Base-by-base conservation (phyloP, 1,140 invertebrate species). In the Kradibia gibbosae region DNA sequence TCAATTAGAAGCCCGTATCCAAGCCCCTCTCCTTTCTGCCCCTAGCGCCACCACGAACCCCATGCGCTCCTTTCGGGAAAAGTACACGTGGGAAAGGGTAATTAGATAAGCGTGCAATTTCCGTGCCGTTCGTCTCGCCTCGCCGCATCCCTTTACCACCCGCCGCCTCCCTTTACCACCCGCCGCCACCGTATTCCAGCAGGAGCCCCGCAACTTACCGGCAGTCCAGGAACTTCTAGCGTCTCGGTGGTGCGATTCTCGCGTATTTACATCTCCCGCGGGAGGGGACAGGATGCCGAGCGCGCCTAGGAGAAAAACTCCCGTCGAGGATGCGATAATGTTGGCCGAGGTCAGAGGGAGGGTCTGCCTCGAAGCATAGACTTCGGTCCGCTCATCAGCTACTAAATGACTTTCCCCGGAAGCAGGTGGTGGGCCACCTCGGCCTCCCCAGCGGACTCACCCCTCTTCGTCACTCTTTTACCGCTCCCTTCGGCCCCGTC, bases 81-180 rank as follows among this genome's bases (percentile, higher is more conserved):
- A 36, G 25, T 28, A 15, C 70, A 4, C 25, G 36, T n/a, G 34
- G n/a, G 72, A 76, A 80, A 76, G 73, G 87, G 86, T 91, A 91
- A 91, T 91, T 91, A 90, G 86, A 90, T 88, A 87, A 90, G 89
- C 87, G 85, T 85, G 88, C 89, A 91, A 90, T 91, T 90, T 89
- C 87, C 62, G 77, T 78, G 76, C 39, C 39, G 22, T n/a, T 39
- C 36, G 8, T 3, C 67, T 42, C 67, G 22, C 4, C 60, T 22
- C 11, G 17, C 34, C 0, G 31, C 25, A 4, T 1, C 15, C 22
- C 34, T 7, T n/a, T 57, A 57, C n/a, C 17, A 5, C 53, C 53
- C 57, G 28, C 57, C n/a, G n/a, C 28, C 57, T 62, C n/a, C 57
- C n/a, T 25, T 31, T 5, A 25, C 10, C 8, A 5, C 10, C 5